Evolutionary conservation across 2,113 vertebrate species (phyloP), one percentile per base, ranked within the genome.

Genomic region (Brachyhypopomus occidentalis): DNA sequence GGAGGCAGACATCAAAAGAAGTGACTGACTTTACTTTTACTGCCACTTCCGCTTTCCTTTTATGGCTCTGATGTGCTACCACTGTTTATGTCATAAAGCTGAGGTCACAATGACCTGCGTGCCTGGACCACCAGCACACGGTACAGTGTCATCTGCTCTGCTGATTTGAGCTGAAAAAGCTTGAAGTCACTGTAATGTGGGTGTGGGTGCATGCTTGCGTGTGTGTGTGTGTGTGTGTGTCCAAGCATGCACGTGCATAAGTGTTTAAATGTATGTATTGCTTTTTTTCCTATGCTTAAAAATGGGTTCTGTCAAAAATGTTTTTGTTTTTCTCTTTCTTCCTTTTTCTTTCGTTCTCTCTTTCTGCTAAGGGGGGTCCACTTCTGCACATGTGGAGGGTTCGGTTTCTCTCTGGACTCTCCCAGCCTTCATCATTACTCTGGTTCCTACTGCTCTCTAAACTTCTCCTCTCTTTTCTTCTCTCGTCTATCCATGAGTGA

Each of bases 311-410:
- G 8, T 52, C 12, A 52, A 11, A 14, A 52, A 52, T 11, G 7
- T 38, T 38, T 38, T 38, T 38, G 3, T 45, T 7, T 45, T 11
- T 45, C 9, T 45, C 41, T 45, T 45, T 45, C 41, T 45, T 45
- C 9, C 41, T 45, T 45, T 45, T 45, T 45, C 45, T 52, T 52
- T 67, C 0, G 27, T 64, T 64, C 23, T 67, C 34, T 41, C 19
- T 12, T 20, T 70, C 34, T 41, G 7, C 22, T 56, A 22, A 75
- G 79, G 55, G 41, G 62, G 79, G 60, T 87, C 89, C 84, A 87
- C 88, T 90, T 89, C 67, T 86, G 76, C 80, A 83, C 77, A 88
- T 91, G 89, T 91, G 90, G 91, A 89, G 90, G 89, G 91, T 92
- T 91, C 90, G 87, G 90, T 87, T 79, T 58, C 30, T 58, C 86